phyloP scores from a whole-genome alignment of 2,113 vertebrate species.

The Macrotis lagotis region DNA sequence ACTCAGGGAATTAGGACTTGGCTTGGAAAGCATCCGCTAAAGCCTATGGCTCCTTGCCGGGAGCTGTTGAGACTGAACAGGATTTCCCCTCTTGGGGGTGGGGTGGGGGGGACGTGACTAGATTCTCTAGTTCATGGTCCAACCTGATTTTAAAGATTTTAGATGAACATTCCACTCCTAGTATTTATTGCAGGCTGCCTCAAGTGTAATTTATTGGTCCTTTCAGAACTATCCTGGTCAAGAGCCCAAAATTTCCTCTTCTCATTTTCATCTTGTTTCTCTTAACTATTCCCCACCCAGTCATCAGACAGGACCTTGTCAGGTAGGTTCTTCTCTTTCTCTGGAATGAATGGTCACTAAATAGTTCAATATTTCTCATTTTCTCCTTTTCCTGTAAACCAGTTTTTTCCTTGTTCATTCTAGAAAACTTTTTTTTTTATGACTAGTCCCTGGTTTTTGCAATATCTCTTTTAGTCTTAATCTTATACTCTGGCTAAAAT shows the following conservation, averaged over 20 bases:
- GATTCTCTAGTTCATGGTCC: not conserved
- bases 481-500: not conserved
- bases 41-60: not conserved
- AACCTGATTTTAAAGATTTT: not conserved
- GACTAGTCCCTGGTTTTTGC: not conserved
- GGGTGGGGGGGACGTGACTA: too few relatives aligned
- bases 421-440: not conserved
- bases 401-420: not conserved
- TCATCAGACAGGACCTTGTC: not conserved
- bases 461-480: not conserved
- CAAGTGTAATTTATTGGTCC: not conserved
- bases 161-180: not conserved
- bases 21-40: not conserved
- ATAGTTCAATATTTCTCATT: not conserved
- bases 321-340: not conserved
- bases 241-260: not conserved
- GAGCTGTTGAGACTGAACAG: not conserved
- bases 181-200: not conserved
- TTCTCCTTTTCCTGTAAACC: not conserved
- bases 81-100: constrained; percentile 12
- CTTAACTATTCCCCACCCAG: not conserved
- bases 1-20: not conserved
- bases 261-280: not conserved
- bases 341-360: not conserved
- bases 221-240: not conserved